Evolutionary conservation across 2,113 vertebrate genomes (phyloP).

Genomic region (Puma concolor): DNA sequence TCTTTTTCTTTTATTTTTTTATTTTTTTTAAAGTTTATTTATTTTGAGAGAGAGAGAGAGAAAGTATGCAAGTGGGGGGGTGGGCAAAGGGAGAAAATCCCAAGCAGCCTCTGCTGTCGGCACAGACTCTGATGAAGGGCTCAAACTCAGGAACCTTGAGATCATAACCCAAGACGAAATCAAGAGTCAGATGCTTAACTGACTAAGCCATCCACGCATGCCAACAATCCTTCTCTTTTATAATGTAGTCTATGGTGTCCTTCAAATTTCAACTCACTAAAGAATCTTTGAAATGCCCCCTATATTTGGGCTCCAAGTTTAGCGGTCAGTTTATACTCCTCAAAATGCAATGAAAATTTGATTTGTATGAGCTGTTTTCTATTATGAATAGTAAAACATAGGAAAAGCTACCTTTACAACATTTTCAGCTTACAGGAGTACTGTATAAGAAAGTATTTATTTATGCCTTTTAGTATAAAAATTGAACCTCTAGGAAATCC

Average conservation of each 20-base stretch:
- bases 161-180: too few species aligned
- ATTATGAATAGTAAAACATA: not conserved
- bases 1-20: not conserved
- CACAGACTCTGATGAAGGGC: too few species aligned
- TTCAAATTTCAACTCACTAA: slow-evolving; percentile 41
- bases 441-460: not conserved
- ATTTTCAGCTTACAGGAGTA: not conserved
- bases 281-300: not conserved
- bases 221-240: not conserved
- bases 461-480: slow-evolving; percentile 11
- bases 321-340: not conserved
- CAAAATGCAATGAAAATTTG: not conserved
- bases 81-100: too few species aligned
- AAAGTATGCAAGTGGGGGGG: too few species aligned
- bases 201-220: too few species aligned
- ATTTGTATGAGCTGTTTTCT: not conserved
- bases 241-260: not conserved
- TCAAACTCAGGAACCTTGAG: too few species aligned
- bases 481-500: not conserved
- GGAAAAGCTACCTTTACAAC: not conserved
- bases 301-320: not conserved
- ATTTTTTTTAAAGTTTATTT: too few species aligned
- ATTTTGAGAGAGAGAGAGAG: too few species aligned
- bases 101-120: too few species aligned
- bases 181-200: too few species aligned